phyloP scores from a whole-genome alignment of 2,113 vertebrate genomes.

The Stegastes partitus region DNA sequence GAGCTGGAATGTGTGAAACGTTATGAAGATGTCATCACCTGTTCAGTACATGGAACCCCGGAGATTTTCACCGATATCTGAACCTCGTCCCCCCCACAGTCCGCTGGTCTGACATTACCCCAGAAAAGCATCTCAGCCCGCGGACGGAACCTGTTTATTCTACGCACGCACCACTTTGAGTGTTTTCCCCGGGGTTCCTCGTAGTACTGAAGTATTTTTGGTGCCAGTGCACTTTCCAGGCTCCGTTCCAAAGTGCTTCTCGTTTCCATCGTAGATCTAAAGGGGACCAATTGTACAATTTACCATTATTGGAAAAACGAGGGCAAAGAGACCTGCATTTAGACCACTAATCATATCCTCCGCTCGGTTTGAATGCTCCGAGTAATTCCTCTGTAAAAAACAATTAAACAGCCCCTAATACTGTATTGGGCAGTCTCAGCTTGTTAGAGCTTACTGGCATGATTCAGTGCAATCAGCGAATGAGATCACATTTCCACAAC shows the following conservation, averaged over 20 bases:
- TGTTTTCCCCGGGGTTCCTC: constrained; percentile 30
- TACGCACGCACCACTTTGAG: constrained; percentile 5
- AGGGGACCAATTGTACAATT: constrained; percentile 35
- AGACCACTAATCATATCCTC: constrained; percentile 37
- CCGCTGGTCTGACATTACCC: constrained; percentile 37
- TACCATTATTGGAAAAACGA: constrained; percentile 26
- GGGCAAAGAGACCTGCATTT: background rate
- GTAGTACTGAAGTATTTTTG: constrained; percentile 38
- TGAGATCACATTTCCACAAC: constrained; percentile 24
- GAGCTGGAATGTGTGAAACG: constrained; percentile 62
- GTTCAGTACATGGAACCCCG: constrained; percentile 37
- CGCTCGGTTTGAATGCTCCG: constrained; percentile 10
- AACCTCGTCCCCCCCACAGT: constrained; percentile 24
- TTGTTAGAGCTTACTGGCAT: constrained; percentile 27
- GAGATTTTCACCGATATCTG: constrained; percentile 43
- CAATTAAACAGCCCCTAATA: background rate
- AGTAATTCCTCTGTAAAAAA: constrained; percentile 34
- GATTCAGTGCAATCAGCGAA: constrained; percentile 15
- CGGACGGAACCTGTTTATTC: constrained; percentile 16
- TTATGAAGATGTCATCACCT: constrained; percentile 67
- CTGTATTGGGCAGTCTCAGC: background rate
- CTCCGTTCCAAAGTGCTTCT: constrained; percentile 34
- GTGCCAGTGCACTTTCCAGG: constrained; percentile 39
- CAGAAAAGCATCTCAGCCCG: constrained; percentile 20
- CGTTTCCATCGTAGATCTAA: constrained; percentile 40